Conservation (phyloP, 1,140 invertebrate genomes). For the Bradysia coprophila region DNA sequence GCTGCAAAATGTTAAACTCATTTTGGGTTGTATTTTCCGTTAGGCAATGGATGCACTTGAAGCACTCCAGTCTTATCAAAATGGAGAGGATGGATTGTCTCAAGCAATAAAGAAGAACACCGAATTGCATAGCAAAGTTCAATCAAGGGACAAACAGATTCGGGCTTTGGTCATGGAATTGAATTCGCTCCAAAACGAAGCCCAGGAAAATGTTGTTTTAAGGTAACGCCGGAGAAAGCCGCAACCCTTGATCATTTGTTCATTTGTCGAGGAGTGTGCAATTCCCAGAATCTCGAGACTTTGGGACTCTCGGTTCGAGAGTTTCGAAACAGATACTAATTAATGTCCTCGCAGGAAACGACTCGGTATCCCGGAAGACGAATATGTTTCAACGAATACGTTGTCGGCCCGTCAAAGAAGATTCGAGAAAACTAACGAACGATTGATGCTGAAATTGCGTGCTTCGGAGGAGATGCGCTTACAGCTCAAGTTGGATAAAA, state of each 20-base stretch:
- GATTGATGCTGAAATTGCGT: slow-evolving; percentile 15
- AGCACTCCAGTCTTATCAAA: slow-evolving; percentile 17
- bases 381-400: slow-evolving; percentile 15
- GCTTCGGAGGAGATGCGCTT: slow-evolving; percentile 20
- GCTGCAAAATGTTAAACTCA: too few species aligned
- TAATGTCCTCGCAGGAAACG: slow-evolving; percentile 8
- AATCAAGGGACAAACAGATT: slow-evolving; percentile 16
- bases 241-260: not conserved
- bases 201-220: slow-evolving; percentile 16
- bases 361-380: slow-evolving; percentile 19
- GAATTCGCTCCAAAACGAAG: slow-evolving; percentile 17
- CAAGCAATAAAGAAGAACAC: slow-evolving; percentile 15
- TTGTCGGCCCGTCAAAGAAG: slow-evolving; percentile 16
- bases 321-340: too few species aligned
- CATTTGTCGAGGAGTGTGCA: not conserved
- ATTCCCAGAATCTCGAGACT: too few species aligned
- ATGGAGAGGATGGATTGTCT: slow-evolving; percentile 17
- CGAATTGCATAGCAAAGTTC: slow-evolving; percentile 15
- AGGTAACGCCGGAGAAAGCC: too few species aligned
- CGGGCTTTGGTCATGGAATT: slow-evolving; percentile 15
- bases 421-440: slow-evolving; percentile 21
- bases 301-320: too few species aligned
- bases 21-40: too few species aligned
- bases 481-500: slow-evolving; percentile 21
- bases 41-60: slow-evolving; percentile 15